Percentiles rank a stretch among this genome's conserved stretches.
Conservation (phyloP, 2,797 vertebrate genomes). For the Melanotaenia maccullochi region DNA sequence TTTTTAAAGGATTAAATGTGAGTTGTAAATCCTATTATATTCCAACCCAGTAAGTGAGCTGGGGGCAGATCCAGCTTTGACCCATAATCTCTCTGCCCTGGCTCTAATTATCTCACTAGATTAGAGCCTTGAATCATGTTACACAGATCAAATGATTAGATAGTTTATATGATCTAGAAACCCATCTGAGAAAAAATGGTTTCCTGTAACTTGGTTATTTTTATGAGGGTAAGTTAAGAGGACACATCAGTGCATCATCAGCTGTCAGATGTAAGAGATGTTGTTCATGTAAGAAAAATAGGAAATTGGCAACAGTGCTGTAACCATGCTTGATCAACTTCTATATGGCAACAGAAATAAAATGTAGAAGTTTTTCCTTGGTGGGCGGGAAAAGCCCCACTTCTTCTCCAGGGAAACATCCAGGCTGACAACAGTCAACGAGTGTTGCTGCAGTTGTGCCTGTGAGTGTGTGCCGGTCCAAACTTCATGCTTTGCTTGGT, state of each 20-base stretch:
- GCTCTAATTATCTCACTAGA: conserved; percentile 72
- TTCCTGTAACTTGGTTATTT: conserved; percentile 21
- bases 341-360: conserved; percentile 49
- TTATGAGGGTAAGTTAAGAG: conserved; percentile 31
- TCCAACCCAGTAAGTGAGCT: conserved; percentile 48
- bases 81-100: conserved; percentile 62
- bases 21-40: conserved; percentile 68
- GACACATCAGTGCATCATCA: conserved; percentile 31
- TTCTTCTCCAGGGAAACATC: conserved; percentile 76
- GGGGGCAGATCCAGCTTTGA: conserved; percentile 54
- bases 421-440: conserved; percentile 73
- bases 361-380: conserved; percentile 49
- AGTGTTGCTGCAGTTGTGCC: conserved; percentile 70
- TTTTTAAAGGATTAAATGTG: conserved; percentile 58
- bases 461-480: conserved; percentile 21
- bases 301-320: neutral
- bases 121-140: conserved; percentile 67
- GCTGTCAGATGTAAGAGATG: conserved; percentile 33
- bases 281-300: conserved; percentile 31
- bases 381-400: conserved; percentile 80
- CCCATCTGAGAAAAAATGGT: conserved; percentile 22
- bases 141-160: conserved; percentile 62
- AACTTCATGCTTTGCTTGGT: conserved; percentile 32
- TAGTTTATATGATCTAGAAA: conserved; percentile 45
- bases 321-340: conserved; percentile 25